Evolutionary conservation across 2,113 vertebrate genomes (phyloP).

Genomic region (Myiopsitta monachus): DNA sequence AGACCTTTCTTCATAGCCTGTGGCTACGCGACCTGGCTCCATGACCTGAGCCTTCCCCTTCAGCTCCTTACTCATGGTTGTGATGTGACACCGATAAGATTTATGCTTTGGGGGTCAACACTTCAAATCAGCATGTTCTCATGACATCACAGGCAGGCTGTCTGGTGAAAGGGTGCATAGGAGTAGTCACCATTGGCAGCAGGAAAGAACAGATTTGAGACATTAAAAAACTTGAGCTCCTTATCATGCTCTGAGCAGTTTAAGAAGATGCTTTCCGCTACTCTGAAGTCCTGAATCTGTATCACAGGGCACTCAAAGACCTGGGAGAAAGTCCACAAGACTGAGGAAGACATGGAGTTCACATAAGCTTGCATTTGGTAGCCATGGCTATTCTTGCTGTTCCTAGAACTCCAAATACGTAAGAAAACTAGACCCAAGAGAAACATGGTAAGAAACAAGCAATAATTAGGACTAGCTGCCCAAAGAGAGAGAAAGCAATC

Average conservation of each 20-base stretch:
- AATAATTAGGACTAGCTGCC: background rate
- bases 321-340: background rate
- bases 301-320: background rate
- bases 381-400: background rate
- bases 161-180: constrained; percentile 1
- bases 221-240: background rate
- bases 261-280: background rate
- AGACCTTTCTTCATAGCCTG: constrained; percentile 40
- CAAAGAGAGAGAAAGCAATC: background rate
- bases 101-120: constrained; percentile 54
- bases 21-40: constrained; percentile 41
- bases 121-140: constrained; percentile 18
- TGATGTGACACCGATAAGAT: constrained; percentile 44
- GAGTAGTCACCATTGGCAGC: background rate
- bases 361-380: background rate
- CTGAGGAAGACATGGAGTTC: background rate
- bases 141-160: constrained; percentile 15
- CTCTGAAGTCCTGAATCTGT: background rate
- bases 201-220: background rate
- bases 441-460: background rate
- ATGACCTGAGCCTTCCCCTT: constrained; percentile 34
- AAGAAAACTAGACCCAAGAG: background rate
- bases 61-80: constrained; percentile 41
- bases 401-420: background rate
- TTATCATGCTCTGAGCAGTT: background rate